Evolutionary conservation across 2,888 invertebrate genomes (phyloP).

Genomic region (Agrotis puta): DNA sequence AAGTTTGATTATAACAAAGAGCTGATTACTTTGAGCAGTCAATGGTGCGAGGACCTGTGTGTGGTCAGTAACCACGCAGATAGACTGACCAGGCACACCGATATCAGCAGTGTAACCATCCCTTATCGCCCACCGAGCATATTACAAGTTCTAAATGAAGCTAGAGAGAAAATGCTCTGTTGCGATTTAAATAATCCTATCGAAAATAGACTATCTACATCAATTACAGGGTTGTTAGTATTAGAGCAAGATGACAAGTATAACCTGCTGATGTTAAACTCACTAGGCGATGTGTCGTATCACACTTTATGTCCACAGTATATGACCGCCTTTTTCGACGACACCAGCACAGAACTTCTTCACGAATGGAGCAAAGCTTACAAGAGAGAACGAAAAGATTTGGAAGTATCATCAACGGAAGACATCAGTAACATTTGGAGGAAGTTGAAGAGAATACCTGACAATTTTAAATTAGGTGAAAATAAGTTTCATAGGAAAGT

Average conservation of each 20-base stretch:
- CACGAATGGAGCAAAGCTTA: conserved; percentile 80
- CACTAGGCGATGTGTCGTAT: conserved; percentile 84
- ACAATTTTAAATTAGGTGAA: conserved; percentile 71
- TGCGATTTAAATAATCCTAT: conserved; percentile 79
- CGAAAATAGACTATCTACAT: conserved; percentile 76
- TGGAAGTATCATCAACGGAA: conserved; percentile 76
- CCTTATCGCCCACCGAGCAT: conserved; percentile 85
- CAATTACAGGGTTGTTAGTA: conserved; percentile 78
- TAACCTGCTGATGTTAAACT: conserved; percentile 81
- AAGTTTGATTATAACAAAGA: conserved; percentile 81
- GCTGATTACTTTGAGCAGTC: conserved; percentile 82
- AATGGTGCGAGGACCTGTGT: conserved; percentile 86
- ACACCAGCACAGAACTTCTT: conserved; percentile 76
- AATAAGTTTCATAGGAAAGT: conserved; percentile 55
- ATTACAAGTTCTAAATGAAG: conserved; percentile 75
- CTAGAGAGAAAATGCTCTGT: conserved; percentile 77
- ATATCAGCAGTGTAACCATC: conserved; percentile 73
- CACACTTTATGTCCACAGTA: conserved; percentile 80
- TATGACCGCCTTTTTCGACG: conserved; percentile 77
- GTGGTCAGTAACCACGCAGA: conserved; percentile 80
- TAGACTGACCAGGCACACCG: conserved; percentile 66
- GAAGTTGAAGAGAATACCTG: conserved; percentile 76
- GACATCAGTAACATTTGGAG: conserved; percentile 79
- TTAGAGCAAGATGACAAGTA: conserved; percentile 78
- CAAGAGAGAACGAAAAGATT: conserved; percentile 67